Conservation (phyloP, 2,113 vertebrate genomes). For the Naja naja region DNA sequence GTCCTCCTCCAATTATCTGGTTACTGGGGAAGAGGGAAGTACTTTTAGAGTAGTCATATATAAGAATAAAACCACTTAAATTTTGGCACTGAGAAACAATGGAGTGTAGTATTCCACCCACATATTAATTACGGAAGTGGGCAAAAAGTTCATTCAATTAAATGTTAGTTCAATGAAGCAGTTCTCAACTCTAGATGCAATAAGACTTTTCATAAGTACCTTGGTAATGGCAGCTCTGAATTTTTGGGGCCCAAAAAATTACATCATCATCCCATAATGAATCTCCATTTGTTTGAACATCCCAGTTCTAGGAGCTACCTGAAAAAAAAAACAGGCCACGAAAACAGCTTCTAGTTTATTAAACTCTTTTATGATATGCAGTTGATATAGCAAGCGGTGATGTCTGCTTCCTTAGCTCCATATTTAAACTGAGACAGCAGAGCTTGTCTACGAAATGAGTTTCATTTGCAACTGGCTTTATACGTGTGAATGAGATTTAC, state of each 20-base stretch:
- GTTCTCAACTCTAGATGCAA: neutral
- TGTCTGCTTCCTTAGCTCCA: neutral
- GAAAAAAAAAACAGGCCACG: neutral
- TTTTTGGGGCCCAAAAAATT: neutral
- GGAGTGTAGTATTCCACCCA: neutral
- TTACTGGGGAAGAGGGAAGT: neutral
- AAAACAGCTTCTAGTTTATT: conserved; percentile 20
- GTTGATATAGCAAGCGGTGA: conserved; percentile 15
- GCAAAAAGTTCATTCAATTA: neutral
- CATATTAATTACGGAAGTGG: neutral
- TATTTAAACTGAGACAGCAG: conserved; percentile 7
- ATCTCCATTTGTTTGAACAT: conserved; percentile 37
- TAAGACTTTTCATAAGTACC: conserved; percentile 9
- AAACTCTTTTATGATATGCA: conserved; percentile 14
- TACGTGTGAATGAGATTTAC: conserved; percentile 46
- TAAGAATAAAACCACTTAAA: neutral
- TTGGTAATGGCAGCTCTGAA: neutral
- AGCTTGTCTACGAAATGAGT: conserved; percentile 17
- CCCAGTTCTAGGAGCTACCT: conserved; percentile 30
- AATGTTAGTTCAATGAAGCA: neutral
- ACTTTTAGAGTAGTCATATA: neutral
- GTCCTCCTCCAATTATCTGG: neutral
- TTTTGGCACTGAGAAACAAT: neutral
- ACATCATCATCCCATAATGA: conserved; percentile 24
- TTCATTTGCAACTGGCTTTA: conserved; percentile 52